Evolutionary conservation across 2,113 vertebrate species (phyloP), one percentile per base, ranked within the genome.

Genomic region (Mastomys natalensis): DNA sequence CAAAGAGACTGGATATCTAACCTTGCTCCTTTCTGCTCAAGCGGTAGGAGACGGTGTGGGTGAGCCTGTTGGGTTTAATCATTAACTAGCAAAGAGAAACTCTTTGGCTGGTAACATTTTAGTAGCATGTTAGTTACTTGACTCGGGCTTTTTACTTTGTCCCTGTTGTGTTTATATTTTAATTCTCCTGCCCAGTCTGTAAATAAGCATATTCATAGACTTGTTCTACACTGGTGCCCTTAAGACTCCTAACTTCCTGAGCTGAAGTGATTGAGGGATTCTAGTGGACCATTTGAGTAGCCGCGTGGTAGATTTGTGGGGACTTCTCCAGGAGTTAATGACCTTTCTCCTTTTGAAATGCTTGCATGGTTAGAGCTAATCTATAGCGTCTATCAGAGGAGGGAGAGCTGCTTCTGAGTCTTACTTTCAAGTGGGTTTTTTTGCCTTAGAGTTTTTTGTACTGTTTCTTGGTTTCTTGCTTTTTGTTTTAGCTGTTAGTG

Each of bases 331-430:
- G 77, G 73, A 81, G 66, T 84, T 93, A 48, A 53, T 95, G 95
- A 97, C 95, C 73, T 96, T 96, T 88, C 62, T 95, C 31, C 10
- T 81, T 95, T 94, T 82, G 90, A 97, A 95, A 78, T 93, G 64
- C 76, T 81, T 89, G 89, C 73, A 13, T 94, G 60, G 62, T 40
- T 84, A 64, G 78, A 58, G 34, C 62, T 78, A 48, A 45, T 80
- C 85, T 29, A 0, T 90, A 74, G 2, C 86, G 6, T 73, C 62
- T 90, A 7, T 89, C 72, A 40, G 77, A 40, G 77, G 85, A 90
- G 4, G 7, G 48, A 53, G 81, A 87, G 29, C 58, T 55, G 19
- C 34, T 87, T 94, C 55, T 24, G 2, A 78, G 4, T 85, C 43
- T 87, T 15, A 51, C 21, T 80, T 17, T 55, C 37, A 87, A 87